Evolutionary conservation across 37 sponge, comb jelly and placozoan species (phyloP).

Genomic region (Axinella damicornis): DNA sequence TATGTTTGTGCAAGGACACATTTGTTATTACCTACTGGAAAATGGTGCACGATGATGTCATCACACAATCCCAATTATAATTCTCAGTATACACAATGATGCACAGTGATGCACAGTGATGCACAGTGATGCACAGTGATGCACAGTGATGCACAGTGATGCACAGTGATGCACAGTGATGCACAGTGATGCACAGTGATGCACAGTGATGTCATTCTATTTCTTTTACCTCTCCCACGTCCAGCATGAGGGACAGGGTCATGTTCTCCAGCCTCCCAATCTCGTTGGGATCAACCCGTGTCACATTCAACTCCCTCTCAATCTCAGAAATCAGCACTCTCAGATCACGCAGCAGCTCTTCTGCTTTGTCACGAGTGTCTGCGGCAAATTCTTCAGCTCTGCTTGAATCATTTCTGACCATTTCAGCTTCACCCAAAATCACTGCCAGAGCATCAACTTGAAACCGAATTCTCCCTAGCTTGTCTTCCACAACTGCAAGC

Average conservation of each 20-base stretch:
- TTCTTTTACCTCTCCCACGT: not conserved
- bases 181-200: too few species aligned
- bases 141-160: too few species aligned
- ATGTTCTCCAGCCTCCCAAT: slow-evolving; percentile 40
- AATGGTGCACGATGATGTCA: too few species aligned
- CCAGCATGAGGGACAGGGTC: slow-evolving; percentile 45
- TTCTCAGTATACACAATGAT: too few species aligned
- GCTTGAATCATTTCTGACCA: not conserved
- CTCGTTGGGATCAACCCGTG: slow-evolving; percentile 11
- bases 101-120: too few species aligned
- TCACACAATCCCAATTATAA: too few species aligned
- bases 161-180: too few species aligned
- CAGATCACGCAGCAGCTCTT: slow-evolving; percentile 10
- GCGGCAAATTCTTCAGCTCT: not conserved
- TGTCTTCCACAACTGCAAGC: too few species aligned
- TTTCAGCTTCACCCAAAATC: not conserved
- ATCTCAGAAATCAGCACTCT: not conserved
- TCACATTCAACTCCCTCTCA: slow-evolving; percentile 15
- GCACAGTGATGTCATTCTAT: too few species aligned
- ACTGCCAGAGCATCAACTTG: not conserved
- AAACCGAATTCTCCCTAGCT: not conserved
- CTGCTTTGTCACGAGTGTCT: not conserved
- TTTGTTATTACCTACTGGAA: too few species aligned
- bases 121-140: too few species aligned
- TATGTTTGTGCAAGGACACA: too few species aligned